Percentiles rank a stretch among this genome's conserved stretches.
Conservation (phyloP, 2,888 invertebrate species). For the Galerucella calmariensis region DNA sequence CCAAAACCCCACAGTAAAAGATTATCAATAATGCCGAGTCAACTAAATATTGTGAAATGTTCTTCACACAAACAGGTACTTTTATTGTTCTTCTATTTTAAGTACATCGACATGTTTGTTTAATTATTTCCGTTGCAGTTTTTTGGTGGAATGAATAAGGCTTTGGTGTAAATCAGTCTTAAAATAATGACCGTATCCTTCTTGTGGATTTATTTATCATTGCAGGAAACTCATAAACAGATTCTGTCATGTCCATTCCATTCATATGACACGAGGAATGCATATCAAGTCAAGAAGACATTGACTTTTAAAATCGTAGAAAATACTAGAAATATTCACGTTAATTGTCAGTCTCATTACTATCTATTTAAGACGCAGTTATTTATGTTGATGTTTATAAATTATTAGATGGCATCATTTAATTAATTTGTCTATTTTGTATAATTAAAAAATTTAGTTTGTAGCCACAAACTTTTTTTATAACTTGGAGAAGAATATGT, state of each 20-base stretch:
- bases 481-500: too few species aligned
- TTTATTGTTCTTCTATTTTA: neutral
- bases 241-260: conserved; percentile 17
- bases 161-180: neutral
- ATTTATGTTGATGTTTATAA: neutral
- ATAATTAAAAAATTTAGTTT: neutral
- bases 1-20: too few species aligned
- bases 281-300: conserved; percentile 17
- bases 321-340: neutral
- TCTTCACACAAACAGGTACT: neutral
- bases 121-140: neutral
- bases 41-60: too few species aligned
- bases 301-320: conserved; percentile 10
- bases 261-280: conserved; percentile 17
- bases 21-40: too few species aligned
- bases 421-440: neutral
- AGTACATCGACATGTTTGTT: neutral
- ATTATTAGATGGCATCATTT: neutral
- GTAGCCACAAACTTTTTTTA: too few species aligned
- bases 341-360: conserved; percentile 2
- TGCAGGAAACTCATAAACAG: conserved; percentile 19
- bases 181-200: neutral
- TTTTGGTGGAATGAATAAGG: conserved; percentile 13
- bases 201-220: conserved; percentile 15
- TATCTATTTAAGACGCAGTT: neutral